Conservation (phyloP, 2,113 vertebrate species). For the Charina bottae region DNA sequence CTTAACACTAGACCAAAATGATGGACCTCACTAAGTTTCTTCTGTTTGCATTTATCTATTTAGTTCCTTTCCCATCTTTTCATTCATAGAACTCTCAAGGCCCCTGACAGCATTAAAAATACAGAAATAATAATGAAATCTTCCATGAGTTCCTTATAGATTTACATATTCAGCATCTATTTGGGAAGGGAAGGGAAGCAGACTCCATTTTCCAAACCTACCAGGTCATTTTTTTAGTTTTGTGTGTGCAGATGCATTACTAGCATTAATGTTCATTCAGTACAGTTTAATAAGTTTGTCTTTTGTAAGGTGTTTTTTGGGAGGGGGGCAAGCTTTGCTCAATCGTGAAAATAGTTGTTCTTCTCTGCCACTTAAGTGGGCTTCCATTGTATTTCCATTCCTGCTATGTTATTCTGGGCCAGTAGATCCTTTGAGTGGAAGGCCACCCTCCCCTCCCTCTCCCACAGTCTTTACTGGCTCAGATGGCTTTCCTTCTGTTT, state of each 20-base stretch:
- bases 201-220: not conserved
- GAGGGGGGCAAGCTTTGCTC: slow-evolving; percentile 16
- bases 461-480: slow-evolving; percentile 33
- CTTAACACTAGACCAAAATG: too few relatives aligned
- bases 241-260: slow-evolving; percentile 20
- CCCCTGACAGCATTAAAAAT: not conserved
- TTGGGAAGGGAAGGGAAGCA: not conserved
- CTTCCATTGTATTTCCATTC: slow-evolving; percentile 41
- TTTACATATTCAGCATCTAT: not conserved
- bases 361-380: slow-evolving; percentile 10
- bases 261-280: slow-evolving; percentile 21
- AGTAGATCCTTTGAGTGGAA: slow-evolving; percentile 34
- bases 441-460: not conserved
- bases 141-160: not conserved
- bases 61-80: not conserved
- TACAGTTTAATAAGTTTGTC: slow-evolving; percentile 20
- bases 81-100: not conserved
- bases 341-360: slow-evolving; percentile 26
- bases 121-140: not conserved
- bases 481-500: slow-evolving; percentile 31
- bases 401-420: slow-evolving; percentile 29
- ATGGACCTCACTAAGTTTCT: not conserved
- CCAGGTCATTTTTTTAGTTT: not conserved
- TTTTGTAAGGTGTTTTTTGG: slow-evolving; percentile 37
- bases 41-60: not conserved